A percentile compares a stretch with the other conserved stretches of the same genome.
phyloP scores from a whole-genome alignment of 2,113 vertebrate species.

The Nannobrachium achirus region DNA sequence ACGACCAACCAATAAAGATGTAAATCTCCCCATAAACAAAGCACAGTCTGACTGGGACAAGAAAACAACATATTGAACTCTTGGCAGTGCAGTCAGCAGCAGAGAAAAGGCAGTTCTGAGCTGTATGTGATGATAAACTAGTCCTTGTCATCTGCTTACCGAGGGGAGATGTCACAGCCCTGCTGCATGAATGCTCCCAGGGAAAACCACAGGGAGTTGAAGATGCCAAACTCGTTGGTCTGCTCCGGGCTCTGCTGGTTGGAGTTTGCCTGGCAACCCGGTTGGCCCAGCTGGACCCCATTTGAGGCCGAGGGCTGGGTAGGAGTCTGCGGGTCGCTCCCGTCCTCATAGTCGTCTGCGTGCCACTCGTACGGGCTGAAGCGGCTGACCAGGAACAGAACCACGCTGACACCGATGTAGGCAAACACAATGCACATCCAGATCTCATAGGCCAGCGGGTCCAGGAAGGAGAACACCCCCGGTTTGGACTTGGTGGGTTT shows the following conservation, averaged over 20 bases:
- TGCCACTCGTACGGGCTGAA: constrained; percentile 99
- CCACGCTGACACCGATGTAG: constrained; percentile 98
- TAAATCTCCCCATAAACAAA: constrained; percentile 43
- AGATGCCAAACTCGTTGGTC: constrained; percentile 98
- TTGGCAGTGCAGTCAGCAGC: constrained; percentile 29
- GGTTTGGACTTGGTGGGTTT: constrained; percentile 99
- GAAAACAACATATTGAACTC: constrained; percentile 2
- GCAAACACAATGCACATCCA: constrained; percentile 99
- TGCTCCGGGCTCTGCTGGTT: constrained; percentile 80
- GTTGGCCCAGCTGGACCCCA: constrained; percentile 86
- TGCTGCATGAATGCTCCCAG: constrained; percentile 99
- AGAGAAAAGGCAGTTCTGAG: constrained; percentile 28
- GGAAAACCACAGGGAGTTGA: constrained; percentile 99
- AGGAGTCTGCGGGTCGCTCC: constrained; percentile 84
- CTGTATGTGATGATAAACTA: constrained; percentile 37
- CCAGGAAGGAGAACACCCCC: constrained; percentile 97
- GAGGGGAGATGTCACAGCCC: constrained; percentile 98
- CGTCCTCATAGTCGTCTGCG: constrained; percentile 93
- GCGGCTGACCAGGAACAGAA: constrained; percentile 97
- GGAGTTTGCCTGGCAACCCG: constrained; percentile 83
- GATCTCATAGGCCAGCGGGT: constrained; percentile 97
- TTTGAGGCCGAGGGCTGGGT: constrained; percentile 70
- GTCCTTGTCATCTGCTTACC: constrained; percentile 74
- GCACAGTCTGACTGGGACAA: constrained; percentile 28
- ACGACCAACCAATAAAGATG: constrained; percentile 30